phyloP scores from a whole-genome alignment of 2,888 invertebrate species.

The Blastobasis lacticolella region DNA sequence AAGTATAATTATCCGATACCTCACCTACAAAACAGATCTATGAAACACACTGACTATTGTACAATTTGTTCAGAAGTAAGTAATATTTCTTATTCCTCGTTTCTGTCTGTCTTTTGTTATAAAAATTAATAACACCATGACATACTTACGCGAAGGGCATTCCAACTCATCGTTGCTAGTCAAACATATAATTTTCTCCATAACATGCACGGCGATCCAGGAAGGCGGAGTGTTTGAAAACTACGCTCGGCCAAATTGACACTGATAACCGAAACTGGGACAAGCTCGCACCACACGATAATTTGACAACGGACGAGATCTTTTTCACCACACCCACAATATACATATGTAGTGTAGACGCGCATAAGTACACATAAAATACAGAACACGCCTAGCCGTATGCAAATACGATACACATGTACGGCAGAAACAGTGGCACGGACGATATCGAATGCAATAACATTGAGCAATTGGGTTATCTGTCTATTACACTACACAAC shows the following conservation, averaged over 20 bases:
- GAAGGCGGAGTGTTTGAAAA: conserved; percentile 11
- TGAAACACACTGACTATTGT: too few relatives aligned
- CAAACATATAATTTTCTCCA: conserved; percentile 4
- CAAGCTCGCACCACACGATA: conserved; percentile 29
- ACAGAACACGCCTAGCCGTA: conserved; percentile 8
- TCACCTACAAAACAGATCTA: too few relatives aligned
- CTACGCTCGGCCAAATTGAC: conserved; percentile 35
- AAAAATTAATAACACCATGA: too few relatives aligned
- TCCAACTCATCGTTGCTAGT: conserved; percentile 14
- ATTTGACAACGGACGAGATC: conserved; percentile 29
- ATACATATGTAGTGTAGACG: conserved; percentile 10
- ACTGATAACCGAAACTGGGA: conserved; percentile 33
- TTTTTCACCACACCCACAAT: conserved; percentile 15
- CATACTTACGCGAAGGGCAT: conserved; percentile 4
- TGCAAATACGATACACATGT: conserved; percentile 20
- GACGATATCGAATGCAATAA: conserved; percentile 27
- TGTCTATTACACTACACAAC: conserved; percentile 20
- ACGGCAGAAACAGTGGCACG: conserved; percentile 18
- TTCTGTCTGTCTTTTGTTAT: too few relatives aligned
- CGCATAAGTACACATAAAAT: conserved; percentile 1
- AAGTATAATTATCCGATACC: too few relatives aligned
- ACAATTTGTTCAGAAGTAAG: too few relatives aligned
- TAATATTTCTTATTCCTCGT: too few relatives aligned
- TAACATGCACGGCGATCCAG: conserved; percentile 16
- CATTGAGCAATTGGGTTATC: conserved; percentile 30